phyloP scores from a whole-genome alignment of 2,113 vertebrate species.

The Amphiprion percula region DNA sequence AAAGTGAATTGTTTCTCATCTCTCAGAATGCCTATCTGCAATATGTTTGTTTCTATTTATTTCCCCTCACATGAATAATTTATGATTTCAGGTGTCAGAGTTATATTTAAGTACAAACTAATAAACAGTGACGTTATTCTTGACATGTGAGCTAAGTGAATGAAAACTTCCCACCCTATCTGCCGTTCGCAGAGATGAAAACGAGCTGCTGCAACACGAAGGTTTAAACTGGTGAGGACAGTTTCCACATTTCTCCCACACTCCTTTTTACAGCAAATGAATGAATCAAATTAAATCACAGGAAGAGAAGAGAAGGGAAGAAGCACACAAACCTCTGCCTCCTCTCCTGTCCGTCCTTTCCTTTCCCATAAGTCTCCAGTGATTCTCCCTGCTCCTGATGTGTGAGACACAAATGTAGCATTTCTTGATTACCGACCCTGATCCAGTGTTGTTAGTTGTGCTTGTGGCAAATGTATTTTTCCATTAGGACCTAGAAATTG shows the following conservation, averaged over 20 bases:
- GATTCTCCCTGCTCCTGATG: constrained; percentile 63
- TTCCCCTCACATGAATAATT: constrained; percentile 49
- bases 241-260: constrained; percentile 73
- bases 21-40: constrained; percentile 44
- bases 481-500: constrained; percentile 71
- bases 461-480: constrained; percentile 67
- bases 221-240: constrained; percentile 84
- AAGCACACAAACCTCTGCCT: constrained; percentile 46
- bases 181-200: constrained; percentile 81
- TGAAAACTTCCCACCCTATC: constrained; percentile 72
- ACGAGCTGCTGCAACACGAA: constrained; percentile 78
- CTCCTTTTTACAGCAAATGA: constrained; percentile 60
- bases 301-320: constrained; percentile 37
- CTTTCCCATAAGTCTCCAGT: constrained; percentile 43
- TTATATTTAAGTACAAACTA: constrained; percentile 54
- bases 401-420: constrained; percentile 63
- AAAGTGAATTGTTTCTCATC: constrained; percentile 26
- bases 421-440: constrained; percentile 63
- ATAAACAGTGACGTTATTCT: constrained; percentile 62
- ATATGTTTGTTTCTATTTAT: constrained; percentile 59
- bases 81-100: constrained; percentile 41
- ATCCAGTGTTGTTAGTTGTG: constrained; percentile 71
- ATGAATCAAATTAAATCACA: constrained; percentile 70
- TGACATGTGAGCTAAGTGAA: constrained; percentile 72
- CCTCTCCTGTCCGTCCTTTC: constrained; percentile 16